Evolutionary conservation across 2,888 invertebrate species (phyloP).

Genomic region (Onchidella celtica): DNA sequence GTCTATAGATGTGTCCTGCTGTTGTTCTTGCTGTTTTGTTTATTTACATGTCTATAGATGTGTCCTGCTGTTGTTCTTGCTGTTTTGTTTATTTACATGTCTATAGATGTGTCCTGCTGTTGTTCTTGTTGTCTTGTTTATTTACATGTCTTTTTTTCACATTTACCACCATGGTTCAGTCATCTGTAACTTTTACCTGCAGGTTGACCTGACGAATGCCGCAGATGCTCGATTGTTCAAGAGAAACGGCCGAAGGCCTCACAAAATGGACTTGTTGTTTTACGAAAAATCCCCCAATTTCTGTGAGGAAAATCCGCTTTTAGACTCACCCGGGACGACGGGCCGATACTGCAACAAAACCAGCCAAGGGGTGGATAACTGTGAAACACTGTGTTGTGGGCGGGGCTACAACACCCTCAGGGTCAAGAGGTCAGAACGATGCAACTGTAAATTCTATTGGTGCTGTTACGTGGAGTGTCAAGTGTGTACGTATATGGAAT

Average conservation of each 20-base stretch:
- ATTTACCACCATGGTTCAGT: no score
- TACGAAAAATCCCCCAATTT: constrained; percentile 97
- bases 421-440: constrained; percentile 72
- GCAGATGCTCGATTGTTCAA: constrained; percentile 62
- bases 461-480: constrained; percentile 79
- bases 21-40: no score
- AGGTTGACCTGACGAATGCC: constrained; percentile 68
- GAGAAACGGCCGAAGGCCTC: constrained; percentile 62
- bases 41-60: no score
- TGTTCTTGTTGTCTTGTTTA: no score
- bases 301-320: constrained; percentile 84
- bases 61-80: no score
- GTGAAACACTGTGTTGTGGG: constrained; percentile 75
- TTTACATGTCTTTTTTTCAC: no score
- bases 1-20: no score
- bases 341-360: constrained; percentile 77
- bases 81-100: no score
- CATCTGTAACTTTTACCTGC: constrained; percentile 22
- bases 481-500: constrained; percentile 84
- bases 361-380: constrained; percentile 70
- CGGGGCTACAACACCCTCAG: constrained; percentile 83
- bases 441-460: constrained; percentile 79
- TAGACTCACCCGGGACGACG: constrained; percentile 75
- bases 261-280: constrained; percentile 86
- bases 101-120: no score